Evolutionary conservation across 2,888 invertebrate species (phyloP), one percentile per base, ranked within the genome.

Genomic region (Limenitis camilla): DNA sequence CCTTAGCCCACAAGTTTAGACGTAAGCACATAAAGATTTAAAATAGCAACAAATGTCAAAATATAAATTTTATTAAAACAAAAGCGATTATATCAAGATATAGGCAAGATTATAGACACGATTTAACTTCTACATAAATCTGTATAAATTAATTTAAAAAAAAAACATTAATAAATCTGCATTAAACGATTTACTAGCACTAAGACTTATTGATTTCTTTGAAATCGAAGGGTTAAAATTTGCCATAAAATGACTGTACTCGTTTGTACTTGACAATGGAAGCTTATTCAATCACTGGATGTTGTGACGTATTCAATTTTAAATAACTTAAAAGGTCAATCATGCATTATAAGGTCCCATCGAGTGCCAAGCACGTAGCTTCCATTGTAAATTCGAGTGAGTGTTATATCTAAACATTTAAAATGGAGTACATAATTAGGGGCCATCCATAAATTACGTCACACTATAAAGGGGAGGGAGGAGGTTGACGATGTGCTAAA

Each of bases 81-180:
- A 67, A 69, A 65, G 65, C 60, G 62, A 59, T 57, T 53, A 47
- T 43, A 57, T 49, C 46, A 40, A 49, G 49, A 52, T 52, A 52
- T 64, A 77, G 84, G 85, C 85, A 85, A 86, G 85, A 80, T 66
- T 72, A 68, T 49, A 75, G 67, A 80, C 71, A 76, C 63, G 65
- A 67, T 76, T 72, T 68, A 68, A 66, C 62, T 66, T 71, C 64
- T 56, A 62, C 61, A 49, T 55, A 55, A 65, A 66, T 66, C 63
- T 61, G 61, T 66, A 69, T 65, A 68, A 71, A 69, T 71, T 71
- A 69, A 58, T 67, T 64, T 65, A 63, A 59, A 54, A 59, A 53
- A 60, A 54, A 54, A 36, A 54, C 43, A 49, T 53, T 48, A 45
- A 52, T 65, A 58, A 58, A 61, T 67, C 55, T 52, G 48, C 39